A percentile compares a stretch with the other conserved stretches of the same genome.
Evolutionary conservation across 2,113 vertebrate genomes (phyloP).

Genomic region (Eptatretus burgeri): DNA sequence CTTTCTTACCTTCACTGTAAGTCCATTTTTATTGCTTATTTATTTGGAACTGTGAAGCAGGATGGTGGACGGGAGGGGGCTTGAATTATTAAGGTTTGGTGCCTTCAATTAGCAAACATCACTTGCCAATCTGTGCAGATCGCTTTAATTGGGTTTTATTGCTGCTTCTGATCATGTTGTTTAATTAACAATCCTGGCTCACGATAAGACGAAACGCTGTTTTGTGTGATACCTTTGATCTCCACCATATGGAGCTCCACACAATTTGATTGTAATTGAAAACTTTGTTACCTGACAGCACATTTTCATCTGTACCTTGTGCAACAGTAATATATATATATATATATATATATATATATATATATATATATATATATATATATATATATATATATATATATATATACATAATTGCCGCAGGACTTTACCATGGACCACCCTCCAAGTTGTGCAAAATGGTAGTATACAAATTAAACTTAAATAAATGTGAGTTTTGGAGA

Average conservation of each 20-base stretch:
- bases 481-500: no score
- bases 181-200: slow-evolving; percentile 6
- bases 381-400: no score
- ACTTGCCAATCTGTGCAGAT: slow-evolving; percentile 3
- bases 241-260: background rate
- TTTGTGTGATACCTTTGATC: slow-evolving; percentile 5
- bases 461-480: no score
- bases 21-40: slow-evolving; percentile 1
- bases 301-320: no score
- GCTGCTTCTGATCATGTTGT: slow-evolving; percentile 6
- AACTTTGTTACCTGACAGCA: no score
- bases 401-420: no score
- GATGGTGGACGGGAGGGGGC: background rate
- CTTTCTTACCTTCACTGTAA: background rate
- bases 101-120: slow-evolving; percentile 3
- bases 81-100: background rate
- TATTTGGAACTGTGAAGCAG: slow-evolving; percentile 2
- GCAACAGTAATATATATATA: no score
- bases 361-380: no score
- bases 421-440: no score
- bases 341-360: no score
- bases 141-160: slow-evolving; percentile 6
- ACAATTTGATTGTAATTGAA: no score
- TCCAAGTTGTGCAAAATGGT: no score
- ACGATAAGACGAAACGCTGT: slow-evolving; percentile 6